Evolutionary conservation across 1,140 invertebrate species (phyloP).

Genomic region (Ylistrum balloti): DNA sequence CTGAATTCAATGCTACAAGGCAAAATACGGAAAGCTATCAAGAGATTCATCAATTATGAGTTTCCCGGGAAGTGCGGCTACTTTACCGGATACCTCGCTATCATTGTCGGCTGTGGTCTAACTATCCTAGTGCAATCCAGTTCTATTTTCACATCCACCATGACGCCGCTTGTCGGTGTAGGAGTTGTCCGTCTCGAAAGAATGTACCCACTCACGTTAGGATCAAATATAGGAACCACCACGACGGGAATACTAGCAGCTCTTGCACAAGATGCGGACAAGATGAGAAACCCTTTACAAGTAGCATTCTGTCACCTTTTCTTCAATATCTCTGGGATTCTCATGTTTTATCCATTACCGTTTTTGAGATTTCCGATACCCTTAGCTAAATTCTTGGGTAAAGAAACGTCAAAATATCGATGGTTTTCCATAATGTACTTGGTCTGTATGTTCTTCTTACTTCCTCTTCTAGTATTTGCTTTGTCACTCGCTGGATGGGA

Average conservation of each 20-base stretch:
- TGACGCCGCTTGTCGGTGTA: constrained; percentile 86
- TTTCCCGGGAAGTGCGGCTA: constrained; percentile 81
- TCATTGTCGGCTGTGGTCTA: constrained; percentile 84
- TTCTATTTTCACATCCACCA: constrained; percentile 86
- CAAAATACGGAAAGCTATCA: constrained; percentile 82
- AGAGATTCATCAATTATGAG: constrained; percentile 84
- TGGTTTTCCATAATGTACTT: constrained; percentile 86
- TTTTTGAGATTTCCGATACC: constrained; percentile 84
- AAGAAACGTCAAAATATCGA: constrained; percentile 83
- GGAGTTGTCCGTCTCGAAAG: constrained; percentile 86
- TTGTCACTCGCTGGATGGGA: constrained; percentile 80
- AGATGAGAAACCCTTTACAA: constrained; percentile 83
- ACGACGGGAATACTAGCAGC: constrained; percentile 85
- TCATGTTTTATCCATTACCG: constrained; percentile 86
- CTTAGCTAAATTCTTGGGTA: constrained; percentile 84
- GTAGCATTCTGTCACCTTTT: constrained; percentile 84
- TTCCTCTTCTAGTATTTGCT: constrained; percentile 83
- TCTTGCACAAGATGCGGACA: constrained; percentile 80
- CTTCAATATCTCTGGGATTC: constrained; percentile 82
- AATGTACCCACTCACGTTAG: constrained; percentile 86
- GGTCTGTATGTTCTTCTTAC: constrained; percentile 84
- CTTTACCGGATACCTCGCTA: constrained; percentile 84
- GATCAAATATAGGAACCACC: constrained; percentile 87
- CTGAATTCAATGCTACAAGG: constrained; percentile 83
- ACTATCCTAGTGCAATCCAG: constrained; percentile 87